Evolutionary conservation across 2,888 invertebrate genomes (phyloP).

Genomic region (Criorhina ranunculi): DNA sequence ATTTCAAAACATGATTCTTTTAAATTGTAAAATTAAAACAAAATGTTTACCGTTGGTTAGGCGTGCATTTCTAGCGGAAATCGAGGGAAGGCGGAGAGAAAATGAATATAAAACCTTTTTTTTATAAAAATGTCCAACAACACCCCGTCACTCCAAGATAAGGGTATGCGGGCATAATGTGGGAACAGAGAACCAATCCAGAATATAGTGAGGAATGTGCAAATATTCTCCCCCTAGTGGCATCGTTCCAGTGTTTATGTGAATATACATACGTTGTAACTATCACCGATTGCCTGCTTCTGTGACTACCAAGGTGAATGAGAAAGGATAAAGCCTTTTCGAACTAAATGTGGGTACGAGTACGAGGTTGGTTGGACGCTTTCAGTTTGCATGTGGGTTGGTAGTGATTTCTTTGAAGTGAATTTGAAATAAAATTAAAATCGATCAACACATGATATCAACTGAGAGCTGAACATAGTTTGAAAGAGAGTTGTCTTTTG

Average conservation of each 20-base stretch:
- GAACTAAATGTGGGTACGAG: slow-evolving; percentile 1
- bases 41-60: not conserved
- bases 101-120: slow-evolving; percentile 30
- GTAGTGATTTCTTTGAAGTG: slow-evolving; percentile 58
- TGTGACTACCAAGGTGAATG: slow-evolving; percentile 59
- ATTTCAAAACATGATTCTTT: not conserved
- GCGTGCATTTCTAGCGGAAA: slow-evolving; percentile 2
- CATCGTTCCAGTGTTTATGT: slow-evolving; percentile 37
- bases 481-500: slow-evolving; percentile 41
- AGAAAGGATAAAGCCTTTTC: slow-evolving; percentile 44
- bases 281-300: slow-evolving; percentile 44
- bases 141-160: slow-evolving; percentile 15
- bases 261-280: slow-evolving; percentile 25
- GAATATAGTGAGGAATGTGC: slow-evolving; percentile 36
- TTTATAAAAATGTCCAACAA: slow-evolving; percentile 12
- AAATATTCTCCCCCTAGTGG: slow-evolving; percentile 37
- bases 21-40: slow-evolving; percentile 1
- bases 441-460: slow-evolving; percentile 66
- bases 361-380: slow-evolving; percentile 4
- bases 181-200: slow-evolving; percentile 13
- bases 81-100: slow-evolving; percentile 1
- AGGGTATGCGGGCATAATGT: slow-evolving; percentile 19
- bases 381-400: slow-evolving; percentile 16
- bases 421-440: slow-evolving; percentile 72
- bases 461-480: slow-evolving; percentile 52